Base-by-base conservation (phyloP, 1,140 invertebrate genomes). In the Caenorhabditis elegans region DNA sequence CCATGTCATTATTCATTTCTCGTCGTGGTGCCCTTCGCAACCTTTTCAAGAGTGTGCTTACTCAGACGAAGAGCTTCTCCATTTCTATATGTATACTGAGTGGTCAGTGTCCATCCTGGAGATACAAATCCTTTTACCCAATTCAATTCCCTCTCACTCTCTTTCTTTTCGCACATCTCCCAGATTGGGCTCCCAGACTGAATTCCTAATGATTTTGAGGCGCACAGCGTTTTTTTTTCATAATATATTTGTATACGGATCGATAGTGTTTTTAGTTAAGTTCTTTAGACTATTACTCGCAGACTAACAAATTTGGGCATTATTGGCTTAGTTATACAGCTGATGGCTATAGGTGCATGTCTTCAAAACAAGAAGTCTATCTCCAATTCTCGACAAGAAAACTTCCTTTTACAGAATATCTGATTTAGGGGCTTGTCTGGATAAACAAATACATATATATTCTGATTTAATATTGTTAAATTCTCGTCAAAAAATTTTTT, bases 1-100 rank as follows among this genome's bases (percentile, higher is more conserved):
- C n/a, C n/a, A n/a, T n/a, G 39, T 31, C 47, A 26, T 78, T 51
- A 53, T 78, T 78, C 34, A 51, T 78, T 51, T 31, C 28, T 24
- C 1, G 34, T 31, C 46, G n/a, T n/a, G n/a, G n/a, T n/a, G n/a
- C 36, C 47, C 34, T 17, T 76, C 75, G 39, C 75, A 76, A 47
- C 75, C 39, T 76, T 43, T 60, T 34, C 53, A 31, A 60, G 26
- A n/a, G n/a, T n/a, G n/a, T n/a, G n/a, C n/a, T n/a, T 60, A 28
- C 53, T 60, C 53, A 13, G 15, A 28, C 3, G 5, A 24, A 19
- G 11, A 53, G 49, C 26, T 60, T 60, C 53, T 60, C 28, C 6
- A 60, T 60, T 11, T 34, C 53, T 28, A 28, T n/a, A n/a, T n/a
- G n/a, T n/a, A n/a, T n/a, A n/a, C n/a, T 55, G 17, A 60, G 53